These are phyloP conservation scores for Acrobasis repandana DNA, from an alignment of 2,888 invertebrate genomes.

Conservation along the genomic window DNA sequence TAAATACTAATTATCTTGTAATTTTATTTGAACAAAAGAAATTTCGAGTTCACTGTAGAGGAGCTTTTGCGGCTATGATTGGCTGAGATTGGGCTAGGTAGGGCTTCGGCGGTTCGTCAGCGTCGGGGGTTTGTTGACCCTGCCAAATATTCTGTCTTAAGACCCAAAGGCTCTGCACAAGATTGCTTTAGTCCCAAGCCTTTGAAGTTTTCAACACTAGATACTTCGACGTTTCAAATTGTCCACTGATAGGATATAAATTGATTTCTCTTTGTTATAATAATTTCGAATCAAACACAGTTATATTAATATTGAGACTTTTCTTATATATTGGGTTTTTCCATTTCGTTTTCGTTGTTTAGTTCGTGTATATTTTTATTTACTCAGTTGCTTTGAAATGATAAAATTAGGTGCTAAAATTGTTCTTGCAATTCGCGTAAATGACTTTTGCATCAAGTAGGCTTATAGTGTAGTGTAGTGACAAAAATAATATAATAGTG, in stretches of 20 bases:
- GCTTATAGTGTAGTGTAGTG: too few relatives aligned
- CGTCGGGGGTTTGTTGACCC: neutral
- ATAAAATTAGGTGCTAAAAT: too few relatives aligned
- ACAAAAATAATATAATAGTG: too few relatives aligned
- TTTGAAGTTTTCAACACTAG: neutral
- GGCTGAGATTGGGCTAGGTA: conserved; percentile 7
- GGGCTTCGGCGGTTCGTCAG: conserved; percentile 2
- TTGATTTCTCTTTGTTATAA: neutral
- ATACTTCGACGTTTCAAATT: neutral
- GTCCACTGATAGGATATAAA: too few relatives aligned
- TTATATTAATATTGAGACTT: neutral
- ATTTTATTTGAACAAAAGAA: neutral
- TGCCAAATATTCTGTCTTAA: neutral
- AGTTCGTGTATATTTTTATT: too few relatives aligned
- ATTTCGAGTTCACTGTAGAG: neutral
- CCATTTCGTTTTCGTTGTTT: neutral
- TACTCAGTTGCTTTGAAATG: too few relatives aligned
- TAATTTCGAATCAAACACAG: neutral
- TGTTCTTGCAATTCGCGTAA: too few relatives aligned
- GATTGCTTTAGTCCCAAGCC: neutral
- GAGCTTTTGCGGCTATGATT: conserved; percentile 7
- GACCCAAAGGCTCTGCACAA: conserved; percentile 1
- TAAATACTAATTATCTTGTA: too few relatives aligned
- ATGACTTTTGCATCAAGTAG: too few relatives aligned
- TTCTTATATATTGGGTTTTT: neutral